These are phyloP conservation scores for Chelon labrosus DNA, from an alignment of 2,797 vertebrate genomes.

Conservation along the genomic window DNA sequence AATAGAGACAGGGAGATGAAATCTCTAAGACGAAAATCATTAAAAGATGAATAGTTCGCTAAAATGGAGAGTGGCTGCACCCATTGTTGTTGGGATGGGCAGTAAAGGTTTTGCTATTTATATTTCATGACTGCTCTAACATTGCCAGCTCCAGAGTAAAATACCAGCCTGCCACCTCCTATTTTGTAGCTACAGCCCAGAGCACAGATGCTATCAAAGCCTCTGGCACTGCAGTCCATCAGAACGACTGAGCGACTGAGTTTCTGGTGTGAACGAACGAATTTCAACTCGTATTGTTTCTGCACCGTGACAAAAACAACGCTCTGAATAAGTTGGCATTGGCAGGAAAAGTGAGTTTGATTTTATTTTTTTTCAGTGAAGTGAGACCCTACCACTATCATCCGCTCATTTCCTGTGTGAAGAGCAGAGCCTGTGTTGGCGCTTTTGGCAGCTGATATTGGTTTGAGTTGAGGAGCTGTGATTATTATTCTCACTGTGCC, in stretches of 20 bases:
- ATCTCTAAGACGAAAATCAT: background rate
- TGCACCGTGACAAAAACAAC: background rate
- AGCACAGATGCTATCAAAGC: conserved; percentile 64
- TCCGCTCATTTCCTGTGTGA: conserved; percentile 66
- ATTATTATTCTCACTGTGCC: conserved; percentile 73
- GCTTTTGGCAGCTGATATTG: conserved; percentile 64
- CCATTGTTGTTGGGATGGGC: conserved; percentile 15
- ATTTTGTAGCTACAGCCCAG: conserved; percentile 39
- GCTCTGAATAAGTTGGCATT: conserved; percentile 25
- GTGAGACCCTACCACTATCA: conserved; percentile 56
- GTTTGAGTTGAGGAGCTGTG: conserved; percentile 59
- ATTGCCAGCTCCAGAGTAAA: conserved; percentile 33
- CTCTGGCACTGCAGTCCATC: conserved; percentile 38
- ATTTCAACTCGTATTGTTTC: conserved; percentile 50
- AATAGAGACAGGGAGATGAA: too few relatives aligned
- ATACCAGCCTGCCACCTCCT: too few relatives aligned
- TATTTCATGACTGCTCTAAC: conserved; percentile 27
- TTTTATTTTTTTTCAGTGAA: conserved; percentile 38
- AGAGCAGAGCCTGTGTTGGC: conserved; percentile 24
- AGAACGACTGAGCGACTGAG: conserved; percentile 25
- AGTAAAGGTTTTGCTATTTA: conserved; percentile 26
- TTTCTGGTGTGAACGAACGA: conserved; percentile 29
- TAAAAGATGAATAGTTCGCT: too few relatives aligned
- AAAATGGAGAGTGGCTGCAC: background rate
- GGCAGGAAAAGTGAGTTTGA: conserved; percentile 54